Conservation (phyloP, 2,797 vertebrate genomes). For the Lepidocolaptes lacrymiger region DNA sequence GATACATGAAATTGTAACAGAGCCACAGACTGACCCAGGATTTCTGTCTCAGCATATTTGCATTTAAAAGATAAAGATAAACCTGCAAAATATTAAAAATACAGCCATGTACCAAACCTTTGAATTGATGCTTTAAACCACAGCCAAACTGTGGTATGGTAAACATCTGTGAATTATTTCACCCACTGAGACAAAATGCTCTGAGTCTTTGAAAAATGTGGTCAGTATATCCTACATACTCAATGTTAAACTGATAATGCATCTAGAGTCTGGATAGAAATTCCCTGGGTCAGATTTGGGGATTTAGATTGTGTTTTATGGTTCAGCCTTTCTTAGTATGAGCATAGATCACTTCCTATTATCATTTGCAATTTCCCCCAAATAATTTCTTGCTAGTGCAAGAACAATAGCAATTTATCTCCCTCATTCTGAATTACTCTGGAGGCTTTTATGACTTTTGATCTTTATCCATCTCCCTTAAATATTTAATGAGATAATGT, state of each 20-base stretch:
- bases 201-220: background rate
- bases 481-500: background rate
- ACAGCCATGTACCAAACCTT: background rate
- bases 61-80: conserved; percentile 21
- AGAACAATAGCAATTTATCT: background rate
- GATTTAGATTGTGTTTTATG: background rate
- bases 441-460: background rate
- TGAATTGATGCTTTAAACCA: background rate
- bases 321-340: background rate
- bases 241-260: background rate
- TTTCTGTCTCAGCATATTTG: background rate
- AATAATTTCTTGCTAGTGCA: background rate
- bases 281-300: background rate
- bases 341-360: background rate
- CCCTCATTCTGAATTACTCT: background rate
- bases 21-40: background rate
- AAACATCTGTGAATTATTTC: conserved; percentile 17
- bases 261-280: background rate
- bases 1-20: background rate
- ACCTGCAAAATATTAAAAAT: conserved; percentile 13
- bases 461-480: background rate
- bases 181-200: background rate
- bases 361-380: background rate
- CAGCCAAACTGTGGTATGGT: background rate
- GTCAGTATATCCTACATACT: background rate